Evolutionary conservation across 1,140 invertebrate genomes (phyloP).

Genomic region (Harpegnathos saltator): DNA sequence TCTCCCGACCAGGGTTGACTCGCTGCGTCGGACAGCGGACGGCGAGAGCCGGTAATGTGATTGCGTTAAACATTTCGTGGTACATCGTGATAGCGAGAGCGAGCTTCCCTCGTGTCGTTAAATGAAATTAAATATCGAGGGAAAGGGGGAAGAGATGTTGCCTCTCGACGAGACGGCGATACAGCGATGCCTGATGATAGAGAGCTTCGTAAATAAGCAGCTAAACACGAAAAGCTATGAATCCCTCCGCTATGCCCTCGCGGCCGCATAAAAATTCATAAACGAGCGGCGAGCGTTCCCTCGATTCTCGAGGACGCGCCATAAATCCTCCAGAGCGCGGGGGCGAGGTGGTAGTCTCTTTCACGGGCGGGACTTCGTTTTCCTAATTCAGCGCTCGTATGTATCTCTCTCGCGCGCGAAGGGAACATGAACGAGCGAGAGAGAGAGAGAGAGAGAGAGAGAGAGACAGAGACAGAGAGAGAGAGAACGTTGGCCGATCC

Average conservation of each 20-base stretch:
- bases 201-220: conserved; percentile 50
- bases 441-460: no score
- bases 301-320: conserved; percentile 36
- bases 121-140: no score
- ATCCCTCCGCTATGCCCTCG: not conserved
- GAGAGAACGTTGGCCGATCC: conserved; percentile 62
- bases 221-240: conserved; percentile 54
- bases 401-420: conserved; percentile 70
- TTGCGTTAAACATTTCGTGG: not conserved
- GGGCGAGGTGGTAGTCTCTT: conserved; percentile 15
- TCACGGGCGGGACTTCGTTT: conserved; percentile 10
- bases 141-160: not conserved
- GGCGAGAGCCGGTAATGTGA: no score
- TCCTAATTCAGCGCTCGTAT: conserved; percentile 54
- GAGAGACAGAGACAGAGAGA: no score
- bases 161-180: not conserved
- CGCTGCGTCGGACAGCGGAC: no score
- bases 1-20: no score
- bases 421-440: conserved; percentile 6
- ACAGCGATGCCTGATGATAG: conserved; percentile 23
- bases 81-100: not conserved
- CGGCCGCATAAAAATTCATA: conserved; percentile 72
- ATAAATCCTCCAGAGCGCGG: conserved; percentile 38
- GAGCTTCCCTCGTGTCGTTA: no score
- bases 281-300: conserved; percentile 37